Evolutionary conservation across 2,113 vertebrate genomes (phyloP), one percentile per base, ranked within the genome.

Genomic region (Catharus fuscescens): DNA sequence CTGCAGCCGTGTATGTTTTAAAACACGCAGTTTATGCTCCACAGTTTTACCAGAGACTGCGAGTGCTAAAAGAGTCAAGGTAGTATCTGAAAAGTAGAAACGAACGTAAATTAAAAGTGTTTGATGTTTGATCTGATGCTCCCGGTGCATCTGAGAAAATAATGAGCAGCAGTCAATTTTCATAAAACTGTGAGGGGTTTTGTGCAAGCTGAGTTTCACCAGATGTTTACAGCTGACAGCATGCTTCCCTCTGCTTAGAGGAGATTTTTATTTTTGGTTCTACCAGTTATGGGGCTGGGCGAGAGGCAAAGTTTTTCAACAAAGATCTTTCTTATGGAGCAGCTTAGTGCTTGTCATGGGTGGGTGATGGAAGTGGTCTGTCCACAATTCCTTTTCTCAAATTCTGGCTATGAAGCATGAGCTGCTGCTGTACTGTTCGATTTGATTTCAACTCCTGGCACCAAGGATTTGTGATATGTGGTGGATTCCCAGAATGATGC

Each of bases 151-250:
- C 90, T 76, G 82, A 92, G 82, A 74, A 90, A 91, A 76, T 86
- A 92, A 90, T 16, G 80, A 92, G 40, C 80, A 38, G 38, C 45
- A 53, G 64, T 83, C 64, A 78, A 72, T 80, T 83, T 94, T 93
- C 80, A 60, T 93, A 96, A 91, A 84, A 66, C 76, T 73, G 62
- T 1, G 13, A 95, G 80, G 74, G 69, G 23, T 76, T 96, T 95
- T 95, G 76, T 95, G 12, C 34, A 72, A 79, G 80, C 93, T 31
- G 92, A 94, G 80, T 92, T 78, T 82, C 77, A 93, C 90, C 96
- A 97, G 96, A 97, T 94, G 94, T 96, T 88, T 96, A 94, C 96
- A 97, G 95, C 95, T 96, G 96, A 96, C 65, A 12, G 90, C 32
- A 29, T 0, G 4, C 62, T 92, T 71, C 32, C 44, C 66, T 94